These are phyloP conservation scores for Semotilus atromaculatus DNA, from an alignment of 2,797 vertebrate genomes.

Conservation along the genomic window DNA sequence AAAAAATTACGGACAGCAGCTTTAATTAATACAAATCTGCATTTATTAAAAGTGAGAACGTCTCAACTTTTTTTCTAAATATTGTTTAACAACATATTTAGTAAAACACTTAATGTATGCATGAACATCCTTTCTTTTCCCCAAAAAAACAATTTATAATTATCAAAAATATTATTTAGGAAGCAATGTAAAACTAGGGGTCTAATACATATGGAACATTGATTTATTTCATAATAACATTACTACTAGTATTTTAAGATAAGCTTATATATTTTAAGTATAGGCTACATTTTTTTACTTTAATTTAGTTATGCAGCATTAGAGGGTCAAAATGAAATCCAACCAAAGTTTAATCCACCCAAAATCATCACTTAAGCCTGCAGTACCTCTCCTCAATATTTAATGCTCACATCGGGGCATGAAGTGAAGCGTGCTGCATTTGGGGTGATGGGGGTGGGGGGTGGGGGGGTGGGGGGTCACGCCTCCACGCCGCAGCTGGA, in stretches of 20 bases:
- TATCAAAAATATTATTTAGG: neutral
- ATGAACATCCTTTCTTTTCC: neutral
- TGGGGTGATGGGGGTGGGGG: conserved; percentile 8
- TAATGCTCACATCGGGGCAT: conserved; percentile 35
- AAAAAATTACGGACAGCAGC: too few relatives aligned
- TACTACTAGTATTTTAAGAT: neutral
- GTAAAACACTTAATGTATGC: neutral
- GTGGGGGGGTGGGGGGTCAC: conserved; percentile 19
- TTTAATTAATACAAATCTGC: neutral
- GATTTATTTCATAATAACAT: neutral
- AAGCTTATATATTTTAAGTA: neutral
- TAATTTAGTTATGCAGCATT: neutral
- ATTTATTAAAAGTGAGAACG: neutral
- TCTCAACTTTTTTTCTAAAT: neutral
- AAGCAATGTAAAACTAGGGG: neutral
- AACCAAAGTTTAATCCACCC: neutral
- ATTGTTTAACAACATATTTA: neutral
- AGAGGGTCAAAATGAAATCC: neutral
- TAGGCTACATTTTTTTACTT: neutral
- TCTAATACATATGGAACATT: neutral
- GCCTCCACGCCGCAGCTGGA: conserved; percentile 60
- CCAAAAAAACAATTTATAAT: neutral
- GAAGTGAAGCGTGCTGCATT: conserved; percentile 40
- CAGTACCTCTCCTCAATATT: conserved; percentile 15
- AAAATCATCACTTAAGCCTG: neutral